These are phyloP conservation scores for Diaphora mendica DNA, from an alignment of 2,888 invertebrate species.

Conservation along the genomic window DNA sequence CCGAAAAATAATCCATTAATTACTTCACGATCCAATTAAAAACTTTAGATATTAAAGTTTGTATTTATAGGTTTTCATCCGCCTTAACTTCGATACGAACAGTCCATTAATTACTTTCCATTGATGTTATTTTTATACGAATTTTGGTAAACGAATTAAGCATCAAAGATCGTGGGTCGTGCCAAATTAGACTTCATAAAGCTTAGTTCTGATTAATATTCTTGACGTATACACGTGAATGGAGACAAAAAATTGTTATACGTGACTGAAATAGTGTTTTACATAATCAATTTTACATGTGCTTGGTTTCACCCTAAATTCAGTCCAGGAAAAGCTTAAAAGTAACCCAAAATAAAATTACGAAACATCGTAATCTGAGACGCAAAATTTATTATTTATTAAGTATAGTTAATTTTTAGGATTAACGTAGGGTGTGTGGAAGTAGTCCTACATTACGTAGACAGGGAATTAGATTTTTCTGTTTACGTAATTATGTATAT, in stretches of 20 bases:
- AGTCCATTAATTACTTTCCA: conserved; percentile 11
- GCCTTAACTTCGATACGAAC: conserved; percentile 15
- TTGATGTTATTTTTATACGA: conserved; percentile 28
- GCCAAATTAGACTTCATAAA: conserved; percentile 30
- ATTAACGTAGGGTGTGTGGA: neutral
- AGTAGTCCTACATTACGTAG: neutral
- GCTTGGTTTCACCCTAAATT: conserved; percentile 44
- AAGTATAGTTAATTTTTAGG: neutral
- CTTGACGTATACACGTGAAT: neutral
- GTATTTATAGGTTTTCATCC: conserved; percentile 5
- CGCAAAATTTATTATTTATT: too few relatives aligned
- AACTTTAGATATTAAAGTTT: conserved; percentile 6
- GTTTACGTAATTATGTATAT: neutral
- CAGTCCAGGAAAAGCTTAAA: conserved; percentile 23
- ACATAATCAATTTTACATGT: conserved; percentile 21
- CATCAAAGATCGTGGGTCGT: conserved; percentile 8
- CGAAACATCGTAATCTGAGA: neutral
- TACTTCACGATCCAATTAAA: neutral
- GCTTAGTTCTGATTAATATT: conserved; percentile 13
- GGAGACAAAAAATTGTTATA: conserved; percentile 12
- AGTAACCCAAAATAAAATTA: conserved; percentile 28
- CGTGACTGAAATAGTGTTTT: conserved; percentile 19
- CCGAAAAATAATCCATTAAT: neutral
- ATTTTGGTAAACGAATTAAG: conserved; percentile 14
- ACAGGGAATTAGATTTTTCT: neutral